A percentile compares a stretch with the other conserved stretches of the same genome.
Conservation (phyloP, 2,888 invertebrate species). For the Leptinotarsa tumamoca region DNA sequence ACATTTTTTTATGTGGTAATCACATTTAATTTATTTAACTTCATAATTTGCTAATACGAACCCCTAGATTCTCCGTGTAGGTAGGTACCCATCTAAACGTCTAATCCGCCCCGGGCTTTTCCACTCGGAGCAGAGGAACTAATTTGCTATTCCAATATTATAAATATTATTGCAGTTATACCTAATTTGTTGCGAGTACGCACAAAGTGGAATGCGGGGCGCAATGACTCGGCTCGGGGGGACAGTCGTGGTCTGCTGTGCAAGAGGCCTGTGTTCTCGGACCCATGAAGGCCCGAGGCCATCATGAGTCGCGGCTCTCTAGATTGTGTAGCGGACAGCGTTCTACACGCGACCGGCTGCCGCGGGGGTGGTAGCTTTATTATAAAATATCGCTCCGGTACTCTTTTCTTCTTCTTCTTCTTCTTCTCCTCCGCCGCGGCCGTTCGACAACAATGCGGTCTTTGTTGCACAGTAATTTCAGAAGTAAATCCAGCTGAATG, state of each 20-base stretch:
- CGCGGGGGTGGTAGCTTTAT: slow-evolving; percentile 66
- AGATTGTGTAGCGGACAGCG: slow-evolving; percentile 56
- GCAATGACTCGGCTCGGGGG: slow-evolving; percentile 62
- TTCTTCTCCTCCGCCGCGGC: slow-evolving; percentile 24
- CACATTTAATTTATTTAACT: too few relatives aligned
- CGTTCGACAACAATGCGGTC: slow-evolving; percentile 29
- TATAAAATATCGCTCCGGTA: slow-evolving; percentile 58
- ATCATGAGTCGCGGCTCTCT: slow-evolving; percentile 55
- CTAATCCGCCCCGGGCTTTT: not conserved
- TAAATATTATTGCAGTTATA: not conserved
- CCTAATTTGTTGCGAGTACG: slow-evolving; percentile 19
- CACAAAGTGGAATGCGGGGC: slow-evolving; percentile 52
- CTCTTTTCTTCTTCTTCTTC: slow-evolving; percentile 26
- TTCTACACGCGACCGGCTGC: slow-evolving; percentile 65
- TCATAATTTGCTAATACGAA: too few relatives aligned
- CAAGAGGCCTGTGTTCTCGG: slow-evolving; percentile 57
- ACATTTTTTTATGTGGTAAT: too few relatives aligned
- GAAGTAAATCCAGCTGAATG: not conserved
- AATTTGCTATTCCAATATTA: not conserved
- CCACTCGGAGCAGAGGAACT: too few relatives aligned
- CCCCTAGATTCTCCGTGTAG: too few relatives aligned
- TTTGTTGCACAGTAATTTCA: slow-evolving; percentile 26
- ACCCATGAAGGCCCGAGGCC: slow-evolving; percentile 62
- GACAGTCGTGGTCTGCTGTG: slow-evolving; percentile 64
- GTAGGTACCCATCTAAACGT: not conserved